Conservation (phyloP, 2,888 invertebrate genomes). For the Adelphocoris suturalis region DNA sequence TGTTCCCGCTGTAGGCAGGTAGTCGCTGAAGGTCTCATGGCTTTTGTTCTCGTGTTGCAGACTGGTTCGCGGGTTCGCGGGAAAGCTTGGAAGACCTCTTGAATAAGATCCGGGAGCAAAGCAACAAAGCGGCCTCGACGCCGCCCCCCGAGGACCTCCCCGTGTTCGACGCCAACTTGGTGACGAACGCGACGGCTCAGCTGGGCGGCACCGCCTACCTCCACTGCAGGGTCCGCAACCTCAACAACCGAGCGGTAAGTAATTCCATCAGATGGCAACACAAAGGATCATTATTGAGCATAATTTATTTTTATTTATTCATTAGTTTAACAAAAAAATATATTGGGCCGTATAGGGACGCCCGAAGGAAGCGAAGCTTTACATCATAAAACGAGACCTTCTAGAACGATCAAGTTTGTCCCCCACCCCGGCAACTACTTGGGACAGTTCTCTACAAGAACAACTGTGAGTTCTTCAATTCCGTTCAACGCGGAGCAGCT, state of each 20-base stretch:
- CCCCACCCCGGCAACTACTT: too few species aligned
- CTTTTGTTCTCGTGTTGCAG: conserved; percentile 38
- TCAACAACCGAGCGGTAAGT: conserved; percentile 86
- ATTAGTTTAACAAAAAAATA: too few species aligned
- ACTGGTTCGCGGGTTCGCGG: conserved; percentile 65
- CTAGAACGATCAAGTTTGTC: too few species aligned
- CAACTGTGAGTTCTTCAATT: too few species aligned
- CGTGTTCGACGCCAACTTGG: conserved; percentile 84
- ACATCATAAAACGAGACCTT: too few species aligned
- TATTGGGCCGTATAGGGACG: too few species aligned
- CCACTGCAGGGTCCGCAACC: conserved; percentile 86
- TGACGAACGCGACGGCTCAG: conserved; percentile 87
- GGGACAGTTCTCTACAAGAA: too few species aligned
- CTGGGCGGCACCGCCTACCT: conserved; percentile 88
- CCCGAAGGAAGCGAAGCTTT: too few species aligned
- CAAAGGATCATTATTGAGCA: too few species aligned
- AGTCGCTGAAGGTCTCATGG: neutral
- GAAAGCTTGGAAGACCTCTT: conserved; percentile 71
- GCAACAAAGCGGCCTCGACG: conserved; percentile 60
- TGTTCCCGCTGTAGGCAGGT: neutral
- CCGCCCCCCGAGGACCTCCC: conserved; percentile 75
- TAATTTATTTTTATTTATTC: too few species aligned
- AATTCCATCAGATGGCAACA: too few species aligned
- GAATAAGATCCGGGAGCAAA: conserved; percentile 68
- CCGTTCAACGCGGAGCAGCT: too few species aligned